Percentiles rank a stretch among this genome's conserved stretches.
These are phyloP conservation scores for Pyrgus malvae DNA, from an alignment of 2,888 invertebrate species.

Conservation along the genomic window DNA sequence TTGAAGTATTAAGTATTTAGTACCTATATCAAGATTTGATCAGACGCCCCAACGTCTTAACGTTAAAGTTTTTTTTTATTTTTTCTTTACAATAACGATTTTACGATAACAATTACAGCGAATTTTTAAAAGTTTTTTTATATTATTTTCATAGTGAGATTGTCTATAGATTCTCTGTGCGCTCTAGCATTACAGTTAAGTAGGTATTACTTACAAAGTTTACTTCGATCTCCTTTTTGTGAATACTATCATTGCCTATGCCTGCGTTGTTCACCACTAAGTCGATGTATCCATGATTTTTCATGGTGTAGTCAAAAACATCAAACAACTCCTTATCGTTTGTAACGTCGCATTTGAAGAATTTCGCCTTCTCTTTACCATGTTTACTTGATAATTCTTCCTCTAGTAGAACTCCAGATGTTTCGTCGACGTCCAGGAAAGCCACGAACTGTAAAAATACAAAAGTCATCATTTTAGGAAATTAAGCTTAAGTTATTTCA, in stretches of 20 bases:
- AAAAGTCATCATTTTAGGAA: too few species aligned
- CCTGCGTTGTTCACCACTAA: conserved; percentile 52
- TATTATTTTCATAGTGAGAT: too few species aligned
- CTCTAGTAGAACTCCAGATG: neutral
- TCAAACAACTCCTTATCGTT: conserved; percentile 44
- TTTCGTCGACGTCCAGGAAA: neutral
- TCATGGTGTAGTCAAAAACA: conserved; percentile 41
- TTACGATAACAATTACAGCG: too few species aligned
- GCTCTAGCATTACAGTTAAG: too few species aligned
- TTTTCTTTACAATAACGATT: too few species aligned
- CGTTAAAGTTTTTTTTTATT: too few species aligned
- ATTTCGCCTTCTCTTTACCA: conserved; percentile 45
- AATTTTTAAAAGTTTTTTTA: too few species aligned
- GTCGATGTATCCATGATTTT: conserved; percentile 44
- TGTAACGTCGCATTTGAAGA: conserved; percentile 53
- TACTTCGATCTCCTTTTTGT: conserved; percentile 47
- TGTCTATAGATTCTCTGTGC: too few species aligned
- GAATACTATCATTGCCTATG: conserved; percentile 46
- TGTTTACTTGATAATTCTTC: neutral
- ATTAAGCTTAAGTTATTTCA: too few species aligned
- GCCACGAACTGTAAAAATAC: neutral
- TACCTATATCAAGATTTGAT: too few species aligned
- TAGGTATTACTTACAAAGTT: conserved; percentile 48
- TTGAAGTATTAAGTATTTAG: too few species aligned
- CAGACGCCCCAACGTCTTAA: too few species aligned